Evolutionary conservation across 2,888 invertebrate genomes (phyloP), one percentile per base, ranked within the genome.

Genomic region (Matsumyia berberina): DNA sequence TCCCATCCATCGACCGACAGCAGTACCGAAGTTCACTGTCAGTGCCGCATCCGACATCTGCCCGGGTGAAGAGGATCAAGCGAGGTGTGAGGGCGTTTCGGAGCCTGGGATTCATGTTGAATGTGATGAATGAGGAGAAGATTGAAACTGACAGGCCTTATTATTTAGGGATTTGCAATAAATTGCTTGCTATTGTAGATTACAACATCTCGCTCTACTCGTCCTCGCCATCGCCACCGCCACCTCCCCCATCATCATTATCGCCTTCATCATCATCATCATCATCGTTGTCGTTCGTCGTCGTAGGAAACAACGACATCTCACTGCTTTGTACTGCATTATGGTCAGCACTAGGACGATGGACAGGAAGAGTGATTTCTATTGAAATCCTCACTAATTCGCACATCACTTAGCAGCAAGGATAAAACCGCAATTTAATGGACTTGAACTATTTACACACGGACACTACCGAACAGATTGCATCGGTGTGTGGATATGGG

Each of bases 81-180:
- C 72, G 62, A 72, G 69, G 78, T 86, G 83, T 24, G 73, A 83
- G 67, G 83, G 70, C 42, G 70, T 79, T 58, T 58, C 70, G 60
- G 51, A 73, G 62, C 60, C 53, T 74, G 66, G 79, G 66, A 76
- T 76, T 53, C 76, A 72, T 81, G 62, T 86, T 72, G 85, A 70
- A 78, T 87, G 81, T 87, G 87, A 87, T 87, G 83, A 86, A 87
- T 87, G 87, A 87, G 83, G 60, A 70, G 83, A 83, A 86, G 86
- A 87, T 87, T 86, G 80, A 86, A 87, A 82, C 82, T 87, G 87
- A 87, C 87, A 87, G 86, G 53, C 60, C 83, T 86, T 86, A 86
- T 86, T 86, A 86, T 87, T 87, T 86, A 46, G 76, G 82, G 86
- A 87, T 87, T 87, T 83, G 67, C 67, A 76, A 87, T 86, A 87